Evolutionary conservation across 2,797 vertebrate species (phyloP).

Genomic region (Callimico goeldii): DNA sequence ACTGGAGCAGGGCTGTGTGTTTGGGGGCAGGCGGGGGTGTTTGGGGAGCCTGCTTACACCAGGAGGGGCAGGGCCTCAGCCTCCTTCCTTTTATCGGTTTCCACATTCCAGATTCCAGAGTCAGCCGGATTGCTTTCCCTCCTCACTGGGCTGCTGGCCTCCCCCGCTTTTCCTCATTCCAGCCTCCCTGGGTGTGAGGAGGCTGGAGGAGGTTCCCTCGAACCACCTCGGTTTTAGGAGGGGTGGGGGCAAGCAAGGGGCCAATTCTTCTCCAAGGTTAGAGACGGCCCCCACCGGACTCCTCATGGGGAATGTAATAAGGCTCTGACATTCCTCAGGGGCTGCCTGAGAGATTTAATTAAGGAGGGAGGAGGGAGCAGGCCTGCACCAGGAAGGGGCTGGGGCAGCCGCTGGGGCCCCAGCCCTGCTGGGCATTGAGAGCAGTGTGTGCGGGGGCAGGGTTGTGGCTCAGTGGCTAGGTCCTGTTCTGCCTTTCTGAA

Average conservation of each 20-base stretch:
- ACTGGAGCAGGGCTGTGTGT: constrained; percentile 47
- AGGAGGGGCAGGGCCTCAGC: constrained; percentile 23
- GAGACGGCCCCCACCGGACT: constrained; percentile 21
- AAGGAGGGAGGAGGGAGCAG: constrained; percentile 84
- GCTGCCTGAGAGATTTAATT: constrained; percentile 95
- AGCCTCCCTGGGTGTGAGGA: constrained; percentile 74
- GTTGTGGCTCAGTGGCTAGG: neutral
- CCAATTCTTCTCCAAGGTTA: constrained; percentile 44
- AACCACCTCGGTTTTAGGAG: constrained; percentile 24
- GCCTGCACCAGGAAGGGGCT: constrained; percentile 35
- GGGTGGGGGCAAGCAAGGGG: constrained; percentile 11
- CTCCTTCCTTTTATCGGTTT: constrained; percentile 77
- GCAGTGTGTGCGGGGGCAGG: neutral
- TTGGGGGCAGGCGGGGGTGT: constrained; percentile 56
- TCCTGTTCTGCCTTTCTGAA: neutral
- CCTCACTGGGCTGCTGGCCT: constrained; percentile 52
- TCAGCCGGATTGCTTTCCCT: constrained; percentile 68
- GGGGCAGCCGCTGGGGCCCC: neutral
- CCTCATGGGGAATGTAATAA: constrained; percentile 80
- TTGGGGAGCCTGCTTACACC: neutral
- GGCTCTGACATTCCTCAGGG: constrained; percentile 90
- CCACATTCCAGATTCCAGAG: constrained; percentile 81
- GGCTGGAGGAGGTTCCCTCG: constrained; percentile 61
- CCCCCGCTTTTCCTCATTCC: constrained; percentile 83
- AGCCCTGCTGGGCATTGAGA: neutral